Percentiles rank a stretch among this genome's conserved stretches.
Conservation (phyloP, 2,113 vertebrate genomes). For the Telmatochromis sp. region DNA sequence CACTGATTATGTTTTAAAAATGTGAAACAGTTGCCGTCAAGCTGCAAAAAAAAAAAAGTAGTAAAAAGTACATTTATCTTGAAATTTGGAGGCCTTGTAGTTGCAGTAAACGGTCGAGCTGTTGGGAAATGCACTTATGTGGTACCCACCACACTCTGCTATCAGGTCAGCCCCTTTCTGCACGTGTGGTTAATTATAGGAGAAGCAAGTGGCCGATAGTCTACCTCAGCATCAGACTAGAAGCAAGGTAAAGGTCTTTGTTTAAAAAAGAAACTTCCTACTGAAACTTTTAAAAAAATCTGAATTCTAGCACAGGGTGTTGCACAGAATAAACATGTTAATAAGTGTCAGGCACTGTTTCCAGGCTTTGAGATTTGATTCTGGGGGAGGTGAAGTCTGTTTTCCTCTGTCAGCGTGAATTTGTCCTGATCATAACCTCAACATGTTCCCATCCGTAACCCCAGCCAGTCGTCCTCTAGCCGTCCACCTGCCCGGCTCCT, state of each 20-base stretch:
- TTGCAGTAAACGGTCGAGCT: rapidly evolving
- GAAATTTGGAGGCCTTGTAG: rapidly evolving
- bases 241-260: neutral
- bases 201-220: neutral
- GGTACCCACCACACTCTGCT: neutral
- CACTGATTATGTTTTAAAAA: neutral
- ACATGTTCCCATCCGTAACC: neutral
- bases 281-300: rapidly evolving
- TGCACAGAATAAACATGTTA: neutral
- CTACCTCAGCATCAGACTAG: neutral
- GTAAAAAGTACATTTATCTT: neutral
- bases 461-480: neutral
- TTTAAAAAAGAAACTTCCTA: neutral
- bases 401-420: neutral
- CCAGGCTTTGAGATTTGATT: neutral
- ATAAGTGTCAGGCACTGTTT: neutral
- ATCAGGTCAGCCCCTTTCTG: neutral
- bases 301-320: neutral
- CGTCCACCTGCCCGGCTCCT: neutral
- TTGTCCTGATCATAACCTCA: neutral
- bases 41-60: neutral
- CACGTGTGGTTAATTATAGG: neutral
- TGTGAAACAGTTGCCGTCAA: neutral
- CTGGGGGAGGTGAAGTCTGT: neutral
- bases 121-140: neutral